Percentiles rank a stretch among this genome's conserved stretches.
These are phyloP conservation scores for Leptinotarsa peninsularis DNA, from an alignment of 2,888 invertebrate genomes.

Conservation along the genomic window DNA sequence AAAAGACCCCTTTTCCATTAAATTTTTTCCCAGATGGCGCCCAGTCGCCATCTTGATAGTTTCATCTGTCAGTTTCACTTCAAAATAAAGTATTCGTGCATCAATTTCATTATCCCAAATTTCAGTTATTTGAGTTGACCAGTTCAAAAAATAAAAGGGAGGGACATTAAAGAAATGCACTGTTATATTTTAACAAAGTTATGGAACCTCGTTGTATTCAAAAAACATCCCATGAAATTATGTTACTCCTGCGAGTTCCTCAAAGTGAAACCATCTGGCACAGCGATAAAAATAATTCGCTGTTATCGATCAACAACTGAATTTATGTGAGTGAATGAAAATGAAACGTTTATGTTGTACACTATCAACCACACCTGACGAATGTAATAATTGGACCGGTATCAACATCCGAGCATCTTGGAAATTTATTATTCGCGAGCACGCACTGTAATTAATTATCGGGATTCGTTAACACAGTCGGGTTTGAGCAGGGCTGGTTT, in stretches of 20 bases:
- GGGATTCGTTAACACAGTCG: constrained; percentile 11
- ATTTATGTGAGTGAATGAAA: constrained; percentile 10
- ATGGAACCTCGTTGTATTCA: no score
- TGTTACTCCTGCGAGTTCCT: background rate
- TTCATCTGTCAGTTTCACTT: no score
- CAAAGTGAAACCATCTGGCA: constrained; percentile 15
- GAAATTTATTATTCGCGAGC: constrained; percentile 41
- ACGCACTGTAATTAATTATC: constrained; percentile 42
- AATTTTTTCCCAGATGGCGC: no score
- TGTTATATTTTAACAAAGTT: no score
- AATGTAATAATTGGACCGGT: constrained; percentile 42
- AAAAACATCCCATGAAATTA: background rate
- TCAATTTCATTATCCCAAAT: no score
- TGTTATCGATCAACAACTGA: constrained; percentile 18
- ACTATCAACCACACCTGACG: constrained; percentile 26
- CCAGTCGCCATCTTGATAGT: no score
- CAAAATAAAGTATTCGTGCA: no score
- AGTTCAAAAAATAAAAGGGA: no score
- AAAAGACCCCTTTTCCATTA: no score
- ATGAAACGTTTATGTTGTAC: constrained; percentile 24
- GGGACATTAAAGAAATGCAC: no score
- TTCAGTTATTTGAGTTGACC: no score
- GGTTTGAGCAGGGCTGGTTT: background rate
- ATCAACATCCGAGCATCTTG: constrained; percentile 37
- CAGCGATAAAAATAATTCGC: constrained; percentile 21